A percentile compares a stretch with the other conserved stretches of the same genome.
phyloP scores from a whole-genome alignment of 2,113 vertebrate genomes.

The Chauna torquata region DNA sequence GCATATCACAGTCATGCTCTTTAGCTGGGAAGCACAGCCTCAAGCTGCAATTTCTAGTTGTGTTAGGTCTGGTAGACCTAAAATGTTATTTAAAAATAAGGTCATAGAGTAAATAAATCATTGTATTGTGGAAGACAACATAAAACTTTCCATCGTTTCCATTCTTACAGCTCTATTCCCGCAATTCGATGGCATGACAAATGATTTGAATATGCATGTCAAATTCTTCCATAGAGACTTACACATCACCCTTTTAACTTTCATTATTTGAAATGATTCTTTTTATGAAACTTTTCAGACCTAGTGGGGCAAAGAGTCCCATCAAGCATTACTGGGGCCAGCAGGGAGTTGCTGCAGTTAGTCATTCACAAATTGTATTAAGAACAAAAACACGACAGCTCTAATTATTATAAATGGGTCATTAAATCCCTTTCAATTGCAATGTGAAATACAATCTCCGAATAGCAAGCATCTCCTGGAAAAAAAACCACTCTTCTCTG shows the following conservation, averaged over 20 bases:
- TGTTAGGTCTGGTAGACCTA: not conserved
- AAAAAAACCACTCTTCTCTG: not conserved
- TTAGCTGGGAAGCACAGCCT: not conserved
- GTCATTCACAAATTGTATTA: constrained; percentile 50
- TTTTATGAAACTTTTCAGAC: constrained; percentile 25
- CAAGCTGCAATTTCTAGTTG: not conserved
- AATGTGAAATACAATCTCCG: constrained; percentile 25
- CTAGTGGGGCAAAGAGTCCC: not conserved
- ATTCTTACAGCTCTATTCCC: not conserved
- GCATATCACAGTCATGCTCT: not conserved
- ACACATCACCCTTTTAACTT: not conserved
- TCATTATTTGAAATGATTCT: not conserved
- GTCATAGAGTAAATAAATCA: constrained; percentile 10
- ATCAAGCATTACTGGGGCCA: constrained; percentile 2
- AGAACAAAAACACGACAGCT: constrained; percentile 3
- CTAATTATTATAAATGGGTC: constrained; percentile 58
- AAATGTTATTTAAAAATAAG: constrained; percentile 4
- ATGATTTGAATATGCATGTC: not conserved
- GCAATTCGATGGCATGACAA: not conserved
- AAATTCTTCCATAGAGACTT: not conserved
- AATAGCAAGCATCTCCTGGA: constrained; percentile 10
- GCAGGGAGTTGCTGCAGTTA: constrained; percentile 35
- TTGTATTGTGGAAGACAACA: not conserved
- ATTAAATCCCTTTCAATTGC: constrained; percentile 40
- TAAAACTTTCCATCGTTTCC: not conserved